These are phyloP conservation scores for Xestia sexstrigata DNA, from an alignment of 2,888 invertebrate genomes.

Conservation along the genomic window DNA sequence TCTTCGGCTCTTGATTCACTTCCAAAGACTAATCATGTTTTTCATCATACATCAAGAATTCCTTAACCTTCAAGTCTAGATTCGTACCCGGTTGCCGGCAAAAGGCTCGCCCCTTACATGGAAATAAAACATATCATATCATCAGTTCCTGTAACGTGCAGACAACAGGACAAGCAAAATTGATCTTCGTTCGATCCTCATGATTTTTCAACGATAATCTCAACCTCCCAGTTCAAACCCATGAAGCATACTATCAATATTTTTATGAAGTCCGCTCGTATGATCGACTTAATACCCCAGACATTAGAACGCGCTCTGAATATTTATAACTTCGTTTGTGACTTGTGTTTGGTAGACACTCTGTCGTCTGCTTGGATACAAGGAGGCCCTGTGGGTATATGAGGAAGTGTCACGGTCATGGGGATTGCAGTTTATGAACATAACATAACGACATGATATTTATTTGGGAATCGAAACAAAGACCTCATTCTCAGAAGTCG, in stretches of 20 bases:
- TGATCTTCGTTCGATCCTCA: background rate
- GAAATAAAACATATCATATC: too few relatives aligned
- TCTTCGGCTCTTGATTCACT: background rate
- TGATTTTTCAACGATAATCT: background rate
- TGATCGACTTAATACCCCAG: slow-evolving; percentile 44
- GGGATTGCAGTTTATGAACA: background rate
- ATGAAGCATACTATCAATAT: slow-evolving; percentile 23
- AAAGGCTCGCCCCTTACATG: background rate
- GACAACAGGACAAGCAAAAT: background rate
- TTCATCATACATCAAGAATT: background rate
- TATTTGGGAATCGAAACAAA: background rate
- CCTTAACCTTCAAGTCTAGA: background rate
- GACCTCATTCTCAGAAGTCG: background rate
- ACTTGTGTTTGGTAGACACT: slow-evolving; percentile 14
- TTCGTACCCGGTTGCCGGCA: background rate
- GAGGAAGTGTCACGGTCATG: slow-evolving; percentile 10
- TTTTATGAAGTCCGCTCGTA: slow-evolving; percentile 28
- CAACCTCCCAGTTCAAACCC: background rate
- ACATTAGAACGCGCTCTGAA: slow-evolving; percentile 44
- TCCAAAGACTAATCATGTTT: background rate
- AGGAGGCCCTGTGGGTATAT: slow-evolving; percentile 46
- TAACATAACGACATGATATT: background rate
- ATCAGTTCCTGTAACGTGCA: background rate
- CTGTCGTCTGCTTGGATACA: slow-evolving; percentile 15
- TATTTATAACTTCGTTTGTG: slow-evolving; percentile 56